Conservation (phyloP, 2,797 vertebrate species). For the Gymnothorax javanicus region DNA sequence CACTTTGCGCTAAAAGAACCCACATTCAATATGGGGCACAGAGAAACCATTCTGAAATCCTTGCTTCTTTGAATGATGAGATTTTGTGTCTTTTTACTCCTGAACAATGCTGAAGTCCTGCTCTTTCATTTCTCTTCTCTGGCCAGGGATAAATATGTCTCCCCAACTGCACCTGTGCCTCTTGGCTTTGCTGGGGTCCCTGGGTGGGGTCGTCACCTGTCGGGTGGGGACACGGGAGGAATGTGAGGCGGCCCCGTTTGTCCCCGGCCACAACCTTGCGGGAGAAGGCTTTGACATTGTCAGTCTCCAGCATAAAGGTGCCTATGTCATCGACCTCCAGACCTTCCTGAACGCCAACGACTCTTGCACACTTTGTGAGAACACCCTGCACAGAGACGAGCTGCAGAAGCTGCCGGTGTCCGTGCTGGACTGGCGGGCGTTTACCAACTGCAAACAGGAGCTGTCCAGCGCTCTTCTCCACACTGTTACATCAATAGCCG, state of each 20-base stretch:
- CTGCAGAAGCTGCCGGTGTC: slow-evolving; percentile 37
- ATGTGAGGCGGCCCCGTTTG: slow-evolving; percentile 18
- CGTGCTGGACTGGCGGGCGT: slow-evolving; percentile 30
- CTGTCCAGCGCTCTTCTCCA: slow-evolving; percentile 12
- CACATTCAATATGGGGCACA: too few species aligned
- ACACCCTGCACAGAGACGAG: slow-evolving; percentile 14
- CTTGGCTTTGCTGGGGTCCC: background rate
- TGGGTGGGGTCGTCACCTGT: slow-evolving; percentile 1
- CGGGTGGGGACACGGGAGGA: slow-evolving; percentile 19
- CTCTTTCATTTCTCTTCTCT: background rate
- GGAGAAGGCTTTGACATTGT: slow-evolving; percentile 68
- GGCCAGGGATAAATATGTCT: background rate
- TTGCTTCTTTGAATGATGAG: too few species aligned
- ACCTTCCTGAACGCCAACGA: slow-evolving; percentile 15
- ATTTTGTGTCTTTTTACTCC: too few species aligned
- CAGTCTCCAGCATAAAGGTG: slow-evolving; percentile 29
- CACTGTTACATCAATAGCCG: slow-evolving; percentile 16
- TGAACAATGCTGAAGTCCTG: too few species aligned
- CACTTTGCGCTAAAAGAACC: too few species aligned
- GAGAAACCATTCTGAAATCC: too few species aligned
- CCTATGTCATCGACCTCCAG: slow-evolving; percentile 24
- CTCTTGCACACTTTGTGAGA: slow-evolving; percentile 34
- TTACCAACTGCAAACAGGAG: slow-evolving; percentile 18
- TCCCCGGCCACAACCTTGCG: slow-evolving; percentile 57
- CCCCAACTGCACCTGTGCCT: background rate